A percentile compares a stretch with the other conserved stretches of the same genome.
These are phyloP conservation scores for Eilema depressum DNA, from an alignment of 2,888 invertebrate genomes.

Conservation along the genomic window DNA sequence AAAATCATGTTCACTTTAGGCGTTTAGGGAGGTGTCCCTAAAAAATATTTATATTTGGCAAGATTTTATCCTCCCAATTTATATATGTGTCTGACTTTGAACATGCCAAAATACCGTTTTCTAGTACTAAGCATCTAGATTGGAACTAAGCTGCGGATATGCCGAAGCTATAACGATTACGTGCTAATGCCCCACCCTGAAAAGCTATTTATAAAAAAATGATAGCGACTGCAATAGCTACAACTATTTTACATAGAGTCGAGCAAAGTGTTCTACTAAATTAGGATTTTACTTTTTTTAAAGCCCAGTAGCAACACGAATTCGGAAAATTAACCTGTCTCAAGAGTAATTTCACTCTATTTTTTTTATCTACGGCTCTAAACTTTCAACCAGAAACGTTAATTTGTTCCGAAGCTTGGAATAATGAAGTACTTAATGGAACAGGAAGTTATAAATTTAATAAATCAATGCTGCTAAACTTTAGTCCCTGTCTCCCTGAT, in stretches of 20 bases:
- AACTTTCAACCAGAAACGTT: background rate
- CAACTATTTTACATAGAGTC: no score
- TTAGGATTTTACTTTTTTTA: no score
- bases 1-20: no score
- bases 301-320: background rate
- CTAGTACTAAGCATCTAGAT: no score
- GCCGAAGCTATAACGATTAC: background rate
- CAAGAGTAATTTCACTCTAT: background rate
- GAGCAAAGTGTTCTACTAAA: no score
- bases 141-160: background rate
- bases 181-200: background rate
- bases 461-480: background rate
- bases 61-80: no score
- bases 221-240: no score
- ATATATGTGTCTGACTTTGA: no score
- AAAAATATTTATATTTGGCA: no score
- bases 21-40: no score
- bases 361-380: background rate
- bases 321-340: background rate
- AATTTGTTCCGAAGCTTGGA: background rate
- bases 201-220: no score
- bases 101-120: no score
- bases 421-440: background rate
- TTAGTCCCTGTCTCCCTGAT: background rate
- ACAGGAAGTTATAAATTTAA: constrained; percentile 1